These are phyloP conservation scores for Ambastaia sidthimunki DNA, from an alignment of 2,797 vertebrate genomes.

Conservation along the genomic window DNA sequence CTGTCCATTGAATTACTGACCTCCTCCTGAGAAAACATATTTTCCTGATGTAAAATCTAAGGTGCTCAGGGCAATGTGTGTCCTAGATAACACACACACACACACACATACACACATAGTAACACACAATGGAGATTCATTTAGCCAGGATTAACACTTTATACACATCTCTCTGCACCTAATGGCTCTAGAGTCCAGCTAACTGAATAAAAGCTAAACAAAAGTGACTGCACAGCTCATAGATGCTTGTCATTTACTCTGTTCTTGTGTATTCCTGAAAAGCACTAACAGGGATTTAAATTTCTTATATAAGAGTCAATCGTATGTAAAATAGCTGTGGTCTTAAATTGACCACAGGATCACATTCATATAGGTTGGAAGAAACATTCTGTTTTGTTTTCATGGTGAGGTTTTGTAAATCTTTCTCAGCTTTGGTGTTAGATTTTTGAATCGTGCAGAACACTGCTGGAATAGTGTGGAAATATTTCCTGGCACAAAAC, in stretches of 20 bases:
- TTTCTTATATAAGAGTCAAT: not conserved
- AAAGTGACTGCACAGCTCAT: slow-evolving; percentile 7
- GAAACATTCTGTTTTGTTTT: slow-evolving; percentile 8
- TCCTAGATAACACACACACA: slow-evolving; percentile 27
- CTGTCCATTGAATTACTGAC: not conserved
- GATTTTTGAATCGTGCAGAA: slow-evolving; percentile 16
- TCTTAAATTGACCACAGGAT: not conserved
- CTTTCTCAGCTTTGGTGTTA: slow-evolving; percentile 22
- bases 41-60: slow-evolving; percentile 46
- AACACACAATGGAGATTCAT: slow-evolving; percentile 9
- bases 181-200: slow-evolving; percentile 22
- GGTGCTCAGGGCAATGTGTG: not conserved
- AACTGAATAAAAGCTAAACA: slow-evolving; percentile 20
- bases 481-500: slow-evolving; percentile 15
- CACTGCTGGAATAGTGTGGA: slow-evolving; percentile 4
- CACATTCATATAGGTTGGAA: not conserved
- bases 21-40: slow-evolving; percentile 24
- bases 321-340: not conserved
- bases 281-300: slow-evolving; percentile 8
- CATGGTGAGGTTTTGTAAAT: slow-evolving; percentile 25
- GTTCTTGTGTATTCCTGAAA: not conserved
- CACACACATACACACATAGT: slow-evolving; percentile 1
- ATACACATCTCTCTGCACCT: not conserved
- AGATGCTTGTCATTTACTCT: not conserved
- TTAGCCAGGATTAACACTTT: slow-evolving; percentile 36